These are phyloP conservation scores for Setophaga petechia DNA, from an alignment of 2,113 vertebrate species.

Conservation along the genomic window DNA sequence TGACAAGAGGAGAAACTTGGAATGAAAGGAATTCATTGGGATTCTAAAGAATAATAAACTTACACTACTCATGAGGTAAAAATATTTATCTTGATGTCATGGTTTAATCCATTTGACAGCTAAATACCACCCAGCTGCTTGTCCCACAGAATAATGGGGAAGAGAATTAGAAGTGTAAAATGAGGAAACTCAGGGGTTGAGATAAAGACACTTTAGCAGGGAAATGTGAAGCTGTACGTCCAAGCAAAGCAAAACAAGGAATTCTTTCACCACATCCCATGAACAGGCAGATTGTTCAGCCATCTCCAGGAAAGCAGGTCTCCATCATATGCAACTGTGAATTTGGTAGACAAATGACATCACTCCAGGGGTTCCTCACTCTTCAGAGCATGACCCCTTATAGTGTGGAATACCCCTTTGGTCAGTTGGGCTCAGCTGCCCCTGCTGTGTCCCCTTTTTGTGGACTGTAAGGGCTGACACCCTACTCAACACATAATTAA, in stretches of 20 bases:
- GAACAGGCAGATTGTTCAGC: no score
- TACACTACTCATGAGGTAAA: neutral
- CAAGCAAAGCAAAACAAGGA: neutral
- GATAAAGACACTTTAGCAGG: neutral
- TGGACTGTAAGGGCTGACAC: neutral
- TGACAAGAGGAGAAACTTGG: neutral
- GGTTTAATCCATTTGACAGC: neutral
- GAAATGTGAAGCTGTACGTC: neutral
- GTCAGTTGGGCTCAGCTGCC: neutral
- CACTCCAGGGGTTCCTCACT: neutral
- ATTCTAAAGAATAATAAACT: neutral
- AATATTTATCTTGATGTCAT: neutral
- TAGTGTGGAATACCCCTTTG: neutral
- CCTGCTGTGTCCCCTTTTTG: neutral
- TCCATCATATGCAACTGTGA: accelerated
- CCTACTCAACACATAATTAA: neutral
- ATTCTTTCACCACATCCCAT: neutral
- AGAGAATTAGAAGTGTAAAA: neutral
- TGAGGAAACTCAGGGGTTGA: neutral
- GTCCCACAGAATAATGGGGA: neutral
- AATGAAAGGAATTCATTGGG: neutral
- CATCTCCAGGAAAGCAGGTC: neutral
- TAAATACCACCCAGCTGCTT: neutral
- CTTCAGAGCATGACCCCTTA: neutral
- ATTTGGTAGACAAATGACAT: neutral